A percentile compares a stretch with the other conserved stretches of the same genome.
Conservation (phyloP, 2,113 vertebrate genomes). For the Planiliza haematocheilus region DNA sequence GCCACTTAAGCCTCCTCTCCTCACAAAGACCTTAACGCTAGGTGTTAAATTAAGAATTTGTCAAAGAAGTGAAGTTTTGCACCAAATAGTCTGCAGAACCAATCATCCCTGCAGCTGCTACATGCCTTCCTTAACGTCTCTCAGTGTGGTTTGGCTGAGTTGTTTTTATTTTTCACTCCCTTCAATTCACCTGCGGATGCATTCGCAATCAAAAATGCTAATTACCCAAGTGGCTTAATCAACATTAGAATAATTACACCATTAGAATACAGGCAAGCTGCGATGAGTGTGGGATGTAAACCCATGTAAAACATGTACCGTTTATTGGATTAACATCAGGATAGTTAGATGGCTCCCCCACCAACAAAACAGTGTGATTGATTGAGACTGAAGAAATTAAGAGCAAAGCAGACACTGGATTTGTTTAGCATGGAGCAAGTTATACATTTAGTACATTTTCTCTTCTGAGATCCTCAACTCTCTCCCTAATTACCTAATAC, state of each 20-base stretch:
- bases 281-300: slow-evolving; percentile 69
- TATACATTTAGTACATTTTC: too few species aligned
- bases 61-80: too few species aligned
- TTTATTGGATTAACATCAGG: slow-evolving; percentile 73
- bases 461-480: too few species aligned
- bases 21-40: neutral
- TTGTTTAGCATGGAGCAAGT: too few species aligned
- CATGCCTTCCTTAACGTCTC: slow-evolving; percentile 5
- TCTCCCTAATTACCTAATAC: too few species aligned
- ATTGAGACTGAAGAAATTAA: slow-evolving; percentile 40
- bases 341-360: slow-evolving; percentile 65
- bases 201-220: slow-evolving; percentile 77
- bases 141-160: slow-evolving; percentile 34
- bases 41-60: neutral
- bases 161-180: slow-evolving; percentile 31
- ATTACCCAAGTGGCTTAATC: slow-evolving; percentile 80
- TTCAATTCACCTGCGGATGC: slow-evolving; percentile 70
- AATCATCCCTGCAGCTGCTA: neutral
- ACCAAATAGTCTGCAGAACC: neutral
- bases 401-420: slow-evolving; percentile 10
- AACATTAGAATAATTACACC: slow-evolving; percentile 80
- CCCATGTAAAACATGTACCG: slow-evolving; percentile 74
- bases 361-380: slow-evolving; percentile 66
- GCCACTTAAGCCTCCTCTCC: slow-evolving; percentile 1
- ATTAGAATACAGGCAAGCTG: slow-evolving; percentile 74